A percentile compares a stretch with the other conserved stretches of the same genome.
Evolutionary conservation across 1,140 invertebrate genomes (phyloP).

Genomic region (Solen grandis): DNA sequence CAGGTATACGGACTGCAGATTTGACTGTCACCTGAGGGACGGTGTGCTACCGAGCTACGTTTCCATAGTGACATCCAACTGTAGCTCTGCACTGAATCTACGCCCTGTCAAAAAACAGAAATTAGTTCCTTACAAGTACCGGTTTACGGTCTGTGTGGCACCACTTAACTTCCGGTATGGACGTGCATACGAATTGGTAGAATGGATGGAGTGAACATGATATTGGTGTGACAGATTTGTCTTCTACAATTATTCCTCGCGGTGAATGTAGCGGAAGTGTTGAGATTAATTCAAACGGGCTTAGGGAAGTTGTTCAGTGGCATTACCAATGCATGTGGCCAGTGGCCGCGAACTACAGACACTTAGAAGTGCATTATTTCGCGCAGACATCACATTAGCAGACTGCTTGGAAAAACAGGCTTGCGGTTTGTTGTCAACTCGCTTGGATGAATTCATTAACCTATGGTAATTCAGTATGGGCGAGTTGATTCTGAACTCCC

Average conservation of each 20-base stretch:
- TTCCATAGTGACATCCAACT: not conserved
- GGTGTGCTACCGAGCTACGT: not conserved
- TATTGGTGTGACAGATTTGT: slow-evolving; percentile 95
- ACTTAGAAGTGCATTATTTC: slow-evolving; percentile 66
- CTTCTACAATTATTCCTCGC: slow-evolving; percentile 96
- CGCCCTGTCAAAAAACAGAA: not conserved
- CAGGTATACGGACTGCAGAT: not conserved
- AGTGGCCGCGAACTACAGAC: slow-evolving; percentile 48
- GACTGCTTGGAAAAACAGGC: slow-evolving; percentile 34
- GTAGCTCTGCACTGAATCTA: not conserved
- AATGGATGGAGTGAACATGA: slow-evolving; percentile 95
- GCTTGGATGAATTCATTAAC: slow-evolving; percentile 50
- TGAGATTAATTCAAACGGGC: slow-evolving; percentile 86
- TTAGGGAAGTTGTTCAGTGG: slow-evolving; percentile 92
- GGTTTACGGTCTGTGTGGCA: slow-evolving; percentile 94
- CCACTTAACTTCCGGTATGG: slow-evolving; percentile 95
- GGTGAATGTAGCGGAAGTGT: slow-evolving; percentile 85
- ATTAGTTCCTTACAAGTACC: not conserved
- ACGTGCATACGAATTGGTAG: slow-evolving; percentile 88
- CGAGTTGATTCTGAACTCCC: not conserved
- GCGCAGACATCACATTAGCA: slow-evolving; percentile 33
- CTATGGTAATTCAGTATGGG: slow-evolving; percentile 1
- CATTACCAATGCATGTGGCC: slow-evolving; percentile 86
- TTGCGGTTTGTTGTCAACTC: slow-evolving; percentile 31
- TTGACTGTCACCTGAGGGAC: not conserved